Base-by-base conservation (phyloP, 2,888 invertebrate genomes). In the Salpingus planirostris region DNA sequence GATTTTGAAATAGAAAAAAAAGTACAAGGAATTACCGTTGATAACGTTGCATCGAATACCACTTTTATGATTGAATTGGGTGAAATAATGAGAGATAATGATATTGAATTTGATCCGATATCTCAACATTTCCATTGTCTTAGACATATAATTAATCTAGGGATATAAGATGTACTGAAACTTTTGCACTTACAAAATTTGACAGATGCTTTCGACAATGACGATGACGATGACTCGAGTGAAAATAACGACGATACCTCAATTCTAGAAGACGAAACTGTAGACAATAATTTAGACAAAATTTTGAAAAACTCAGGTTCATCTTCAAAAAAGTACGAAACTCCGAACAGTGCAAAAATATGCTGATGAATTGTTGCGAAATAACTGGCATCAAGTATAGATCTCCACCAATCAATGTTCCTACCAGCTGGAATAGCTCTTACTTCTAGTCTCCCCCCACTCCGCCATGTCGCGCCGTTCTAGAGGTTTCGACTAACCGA, bases 341-440 rank as follows among this genome's bases (percentile, higher is more conserved):
- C 29, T 36, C 34, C 29, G 37, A 36, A 26, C 36, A 23, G 8
- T 23, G 13, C 3, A 12, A 11, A 7, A 38, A 25, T 7, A 23
- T 41, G 29, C 32, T 30, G 14, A 29, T 36, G 32, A 41, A 30
- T 28, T 36, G 30, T 37, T 43, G 40, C 27, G 26, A 21, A 24
- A 31, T 29, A 15, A 13, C 34, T 15, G 39, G 38, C 31, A 24
- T 29, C 18, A 40, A 24, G 31, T 29, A 34, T 25, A 25, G 28
- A 13, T 35, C 35, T 31, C 31, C 36, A 21, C 34, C 29, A 36
- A 24, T 38, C 15, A 31, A 42, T 27, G 34, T 40, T n/a, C 11
- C 25, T 12, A 40, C 36, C 24, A 39, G 36, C 15, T 36, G 40
- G 33, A 37, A 40, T 31, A 38, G 38, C n/a, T 31, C 39, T n/a